Conservation (phyloP, 2,797 vertebrate species). For the Channa striata region DNA sequence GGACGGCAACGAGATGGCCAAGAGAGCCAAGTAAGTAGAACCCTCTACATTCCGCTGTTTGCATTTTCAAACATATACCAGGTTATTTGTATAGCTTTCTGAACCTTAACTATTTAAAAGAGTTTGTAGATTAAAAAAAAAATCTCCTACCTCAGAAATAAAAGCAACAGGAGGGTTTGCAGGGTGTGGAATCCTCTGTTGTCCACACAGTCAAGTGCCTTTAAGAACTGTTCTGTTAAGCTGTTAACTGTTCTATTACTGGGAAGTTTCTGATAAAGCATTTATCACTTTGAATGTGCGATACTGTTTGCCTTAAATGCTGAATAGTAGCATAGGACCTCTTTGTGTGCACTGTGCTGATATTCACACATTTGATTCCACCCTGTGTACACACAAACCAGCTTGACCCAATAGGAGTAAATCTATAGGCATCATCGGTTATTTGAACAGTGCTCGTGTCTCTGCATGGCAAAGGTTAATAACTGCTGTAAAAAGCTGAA, state of each 20-base stretch:
- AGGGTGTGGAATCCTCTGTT: not conserved
- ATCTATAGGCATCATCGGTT: conserved; percentile 41
- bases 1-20: conserved; percentile 99
- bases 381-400: conserved; percentile 50
- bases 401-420: conserved; percentile 21
- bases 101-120: too few relatives aligned
- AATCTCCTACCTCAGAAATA: not conserved
- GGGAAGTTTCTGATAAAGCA: not conserved
- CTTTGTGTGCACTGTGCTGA: conserved; percentile 9
- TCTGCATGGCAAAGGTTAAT: conserved; percentile 50
- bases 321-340: not conserved
- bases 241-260: not conserved
- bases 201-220: not conserved
- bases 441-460: conserved; percentile 36
- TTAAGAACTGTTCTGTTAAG: too few relatives aligned
- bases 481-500: conserved; percentile 51
- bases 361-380: conserved; percentile 20
- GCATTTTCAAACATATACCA: not conserved
- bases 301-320: conserved; percentile 2
- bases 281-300: conserved; percentile 4
- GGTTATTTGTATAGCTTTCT: not conserved
- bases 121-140: too few relatives aligned
- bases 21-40: conserved; percentile 96
- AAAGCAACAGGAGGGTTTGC: not conserved
- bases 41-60: not conserved